Evolutionary conservation across 2,888 invertebrate species (phyloP), one percentile per base, ranked within the genome.

Genomic region (Eutolmus rufibarbis): DNA sequence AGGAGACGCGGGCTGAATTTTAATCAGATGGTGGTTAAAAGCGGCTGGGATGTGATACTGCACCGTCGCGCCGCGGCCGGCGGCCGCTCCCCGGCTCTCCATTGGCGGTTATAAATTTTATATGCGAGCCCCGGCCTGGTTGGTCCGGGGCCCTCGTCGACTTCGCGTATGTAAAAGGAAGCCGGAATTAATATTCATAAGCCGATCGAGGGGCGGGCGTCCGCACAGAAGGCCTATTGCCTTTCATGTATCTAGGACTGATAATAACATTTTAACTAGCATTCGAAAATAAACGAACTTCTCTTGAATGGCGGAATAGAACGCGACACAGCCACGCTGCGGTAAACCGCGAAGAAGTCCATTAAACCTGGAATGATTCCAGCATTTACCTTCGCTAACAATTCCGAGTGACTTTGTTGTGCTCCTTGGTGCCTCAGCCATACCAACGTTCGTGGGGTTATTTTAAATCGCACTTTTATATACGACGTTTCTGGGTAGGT

Each of bases 251-350:
- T 46, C 85, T 46, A 46, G 34, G 31, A 85, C 85, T 74, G 74
- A 74, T 85, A 85, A 85, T 85, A 85, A 74, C 85, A 85, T 85
- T 85, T 85, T 85, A 74, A 85, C 85, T 74, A 85, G 85, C 74
- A 43, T 85, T 85, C 28, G 28, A 85, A 74, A 51, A 74, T 74
- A 84, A 23, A 43, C 14, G 28, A 76, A 19, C 34, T 16, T 8
- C 40, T 16, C n/a, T 76, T 51, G 85, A 40, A 28, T 46, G 43
- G n/a, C 28, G 76, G 85, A 51, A n/a, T 85, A 74, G 51, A 43
- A 28, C 66, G 82, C 66, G 37, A 66, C 82, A 66, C 37, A n/a
- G 19, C 28, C 74, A 34, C 14, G 28, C 66, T 82, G 82, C 23
- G 85, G 85, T 85, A 46, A 85, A 85, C 85, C 85, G 85, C 85